phyloP scores from a whole-genome alignment of 2,113 vertebrate species.

The Nanorana parkeri region DNA sequence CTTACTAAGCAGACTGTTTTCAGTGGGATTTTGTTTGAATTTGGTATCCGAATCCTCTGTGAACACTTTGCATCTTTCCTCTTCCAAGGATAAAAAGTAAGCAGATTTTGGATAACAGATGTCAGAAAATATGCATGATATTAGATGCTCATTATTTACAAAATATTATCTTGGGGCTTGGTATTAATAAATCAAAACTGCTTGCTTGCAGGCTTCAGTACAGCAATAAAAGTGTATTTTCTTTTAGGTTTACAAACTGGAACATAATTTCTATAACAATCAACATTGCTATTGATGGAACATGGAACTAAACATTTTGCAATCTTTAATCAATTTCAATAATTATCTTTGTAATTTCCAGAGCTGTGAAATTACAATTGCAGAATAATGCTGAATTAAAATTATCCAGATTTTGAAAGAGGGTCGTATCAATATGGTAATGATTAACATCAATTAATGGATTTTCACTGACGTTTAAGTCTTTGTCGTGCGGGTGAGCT shows the following conservation, averaged over 20 bases:
- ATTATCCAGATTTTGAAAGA: too few relatives aligned
- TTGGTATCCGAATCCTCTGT: constrained; percentile 36
- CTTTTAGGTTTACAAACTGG: constrained; percentile 39
- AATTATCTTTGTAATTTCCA: constrained; percentile 35
- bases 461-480: too few relatives aligned
- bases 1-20: constrained; percentile 23
- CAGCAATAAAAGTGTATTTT: constrained; percentile 36
- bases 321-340: constrained; percentile 21
- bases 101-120: constrained; percentile 51
- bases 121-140: constrained; percentile 52
- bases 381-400: too few relatives aligned
- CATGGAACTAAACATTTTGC: constrained; percentile 14
- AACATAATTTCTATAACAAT: constrained; percentile 42
- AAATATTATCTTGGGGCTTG: constrained; percentile 53
- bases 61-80: constrained; percentile 15
- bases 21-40: constrained; percentile 17
- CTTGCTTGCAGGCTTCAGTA: constrained; percentile 29
- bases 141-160: constrained; percentile 53
- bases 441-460: too few relatives aligned
- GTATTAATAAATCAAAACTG: constrained; percentile 53
- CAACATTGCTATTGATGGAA: constrained; percentile 25
- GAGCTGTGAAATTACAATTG: background rate
- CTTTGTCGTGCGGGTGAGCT: too few relatives aligned
- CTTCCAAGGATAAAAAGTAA: constrained; percentile 37
- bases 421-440: too few relatives aligned